Conservation (phyloP, 2,888 invertebrate species). For the Girardia tigrina region DNA sequence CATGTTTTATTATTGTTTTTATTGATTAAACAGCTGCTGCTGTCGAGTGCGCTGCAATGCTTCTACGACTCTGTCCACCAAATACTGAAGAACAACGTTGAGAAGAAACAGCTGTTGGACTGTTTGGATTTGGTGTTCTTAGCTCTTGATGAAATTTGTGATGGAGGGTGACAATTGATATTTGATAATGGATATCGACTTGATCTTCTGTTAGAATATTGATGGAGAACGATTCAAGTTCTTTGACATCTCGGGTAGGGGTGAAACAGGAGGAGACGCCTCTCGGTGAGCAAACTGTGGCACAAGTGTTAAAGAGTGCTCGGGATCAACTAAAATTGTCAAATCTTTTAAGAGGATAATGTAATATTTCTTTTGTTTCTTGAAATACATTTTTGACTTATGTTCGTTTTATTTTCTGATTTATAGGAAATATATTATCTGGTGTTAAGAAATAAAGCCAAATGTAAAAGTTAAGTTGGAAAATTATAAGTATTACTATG, state of each 20-base stretch:
- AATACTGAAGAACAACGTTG: slow-evolving; percentile 84
- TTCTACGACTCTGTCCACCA: slow-evolving; percentile 86
- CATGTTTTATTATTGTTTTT: too few relatives aligned
- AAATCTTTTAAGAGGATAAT: background rate
- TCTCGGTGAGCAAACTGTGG: slow-evolving; percentile 90
- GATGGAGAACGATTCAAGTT: slow-evolving; percentile 79
- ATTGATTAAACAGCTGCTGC: slow-evolving; percentile 72
- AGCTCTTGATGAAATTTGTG: slow-evolving; percentile 93
- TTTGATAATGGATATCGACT: background rate
- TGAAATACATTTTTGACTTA: too few relatives aligned
- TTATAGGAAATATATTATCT: too few relatives aligned
- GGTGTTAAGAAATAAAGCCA: too few relatives aligned
- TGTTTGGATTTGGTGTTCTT: slow-evolving; percentile 86
- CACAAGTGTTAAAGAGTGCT: slow-evolving; percentile 63
- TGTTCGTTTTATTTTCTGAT: too few relatives aligned
- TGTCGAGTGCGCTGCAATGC: slow-evolving; percentile 81
- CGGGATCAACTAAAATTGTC: slow-evolving; percentile 5
- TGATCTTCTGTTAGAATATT: slow-evolving; percentile 68
- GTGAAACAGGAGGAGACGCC: slow-evolving; percentile 86
- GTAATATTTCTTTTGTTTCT: too few relatives aligned
- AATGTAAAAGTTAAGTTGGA: too few relatives aligned
- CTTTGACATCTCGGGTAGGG: slow-evolving; percentile 80
- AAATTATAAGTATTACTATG: too few relatives aligned
- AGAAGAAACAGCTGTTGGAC: slow-evolving; percentile 75
- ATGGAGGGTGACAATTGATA: slow-evolving; percentile 67